Percentiles rank a stretch among this genome's conserved stretches.
Conservation (phyloP, 1,140 invertebrate species). For the Papilio xuthus region DNA sequence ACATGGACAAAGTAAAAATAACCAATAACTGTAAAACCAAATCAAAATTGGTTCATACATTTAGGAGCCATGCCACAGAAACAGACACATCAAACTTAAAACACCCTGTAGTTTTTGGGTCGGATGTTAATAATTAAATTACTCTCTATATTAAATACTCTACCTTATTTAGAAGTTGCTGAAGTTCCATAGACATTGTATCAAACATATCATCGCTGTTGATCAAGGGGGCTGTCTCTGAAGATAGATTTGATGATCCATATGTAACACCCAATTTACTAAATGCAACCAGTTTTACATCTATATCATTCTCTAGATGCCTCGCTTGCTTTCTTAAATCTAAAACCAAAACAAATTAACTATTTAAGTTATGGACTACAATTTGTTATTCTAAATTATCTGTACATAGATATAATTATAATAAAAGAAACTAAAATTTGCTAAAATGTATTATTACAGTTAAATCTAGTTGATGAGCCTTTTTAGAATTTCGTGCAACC, state of each 20-base stretch:
- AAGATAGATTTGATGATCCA: constrained; percentile 70
- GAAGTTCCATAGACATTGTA: constrained; percentile 95
- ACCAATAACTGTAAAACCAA: no score
- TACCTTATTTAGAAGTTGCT: constrained; percentile 93
- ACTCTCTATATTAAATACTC: constrained; percentile 27
- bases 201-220: constrained; percentile 96
- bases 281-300: constrained; percentile 96
- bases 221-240: constrained; percentile 91
- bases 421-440: constrained; percentile 11
- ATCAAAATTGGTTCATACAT: no score
- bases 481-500: no score
- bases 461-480: no score
- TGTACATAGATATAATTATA: background rate
- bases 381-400: no score
- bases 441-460: no score
- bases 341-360: constrained; percentile 72
- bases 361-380: no score
- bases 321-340: constrained; percentile 96
- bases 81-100: no score
- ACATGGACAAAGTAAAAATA: no score
- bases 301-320: constrained; percentile 97
- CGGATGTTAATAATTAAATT: no score
- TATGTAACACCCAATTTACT: constrained; percentile 94
- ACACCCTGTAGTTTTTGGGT: no score
- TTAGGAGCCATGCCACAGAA: no score